Evolutionary conservation across 2,113 vertebrate genomes (phyloP).

Genomic region (Geococcyx californianus): DNA sequence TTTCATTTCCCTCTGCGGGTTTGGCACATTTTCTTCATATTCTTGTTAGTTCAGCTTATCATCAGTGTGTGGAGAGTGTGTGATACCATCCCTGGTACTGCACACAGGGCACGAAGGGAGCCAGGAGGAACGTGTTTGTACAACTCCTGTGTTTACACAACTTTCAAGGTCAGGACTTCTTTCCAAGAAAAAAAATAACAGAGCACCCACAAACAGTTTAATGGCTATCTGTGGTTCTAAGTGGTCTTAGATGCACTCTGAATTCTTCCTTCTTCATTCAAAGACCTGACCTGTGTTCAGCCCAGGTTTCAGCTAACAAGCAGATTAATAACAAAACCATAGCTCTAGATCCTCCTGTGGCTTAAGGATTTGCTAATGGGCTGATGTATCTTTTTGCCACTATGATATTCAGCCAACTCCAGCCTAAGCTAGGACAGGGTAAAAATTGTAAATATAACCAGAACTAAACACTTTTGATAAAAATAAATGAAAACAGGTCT

Average conservation of each 20-base stretch:
- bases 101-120: background rate
- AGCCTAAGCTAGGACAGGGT: background rate
- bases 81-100: background rate
- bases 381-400: background rate
- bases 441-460: background rate
- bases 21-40: conserved; percentile 49
- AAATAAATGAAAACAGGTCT: background rate
- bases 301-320: background rate
- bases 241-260: background rate
- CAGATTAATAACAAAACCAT: background rate
- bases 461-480: background rate
- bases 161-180: conserved; percentile 52
- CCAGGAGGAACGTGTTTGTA: background rate
- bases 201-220: background rate
- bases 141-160: background rate
- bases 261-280: background rate
- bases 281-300: background rate
- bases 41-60: conserved; percentile 62
- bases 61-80: background rate
- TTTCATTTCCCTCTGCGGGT: conserved; percentile 57
- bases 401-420: background rate
- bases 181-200: background rate
- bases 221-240: background rate
- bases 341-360: background rate
- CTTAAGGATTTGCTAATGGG: background rate